Evolutionary conservation across 2,113 vertebrate genomes (phyloP).

Genomic region (Anoplopoma fimbria): DNA sequence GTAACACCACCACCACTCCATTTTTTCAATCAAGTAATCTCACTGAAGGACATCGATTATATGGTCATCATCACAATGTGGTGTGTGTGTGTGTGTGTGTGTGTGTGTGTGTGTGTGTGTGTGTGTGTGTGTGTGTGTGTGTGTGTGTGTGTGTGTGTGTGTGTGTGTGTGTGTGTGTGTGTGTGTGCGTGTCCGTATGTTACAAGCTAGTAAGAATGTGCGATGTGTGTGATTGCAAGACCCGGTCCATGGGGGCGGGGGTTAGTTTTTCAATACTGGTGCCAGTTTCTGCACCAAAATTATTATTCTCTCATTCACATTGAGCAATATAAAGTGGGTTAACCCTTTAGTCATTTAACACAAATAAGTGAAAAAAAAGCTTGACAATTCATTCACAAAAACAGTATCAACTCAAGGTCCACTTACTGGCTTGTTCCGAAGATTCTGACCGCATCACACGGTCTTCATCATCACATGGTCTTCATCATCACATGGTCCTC

Average conservation of each 20-base stretch:
- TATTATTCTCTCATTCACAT: background rate
- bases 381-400: background rate
- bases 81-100: background rate
- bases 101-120: background rate
- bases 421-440: background rate
- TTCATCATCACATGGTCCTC: background rate
- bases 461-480: background rate
- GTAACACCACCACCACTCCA: conserved; percentile 8
- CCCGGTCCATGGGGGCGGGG: too few relatives aligned
- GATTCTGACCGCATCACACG: background rate
- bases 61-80: conserved; percentile 3
- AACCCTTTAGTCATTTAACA: background rate
- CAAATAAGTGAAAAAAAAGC: background rate
- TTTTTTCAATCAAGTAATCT: conserved; percentile 30
- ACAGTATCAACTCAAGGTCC: background rate
- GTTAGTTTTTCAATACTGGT: background rate
- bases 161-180: too few relatives aligned
- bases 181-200: background rate
- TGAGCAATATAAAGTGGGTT: background rate
- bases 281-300: background rate
- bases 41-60: conserved; percentile 44
- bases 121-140: background rate
- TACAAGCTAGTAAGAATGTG: background rate
- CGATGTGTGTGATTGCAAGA: too few relatives aligned
- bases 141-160: conserved; percentile 3